Base-by-base conservation (phyloP, 2,888 invertebrate species). In the Drosophila kokeensis region DNA sequence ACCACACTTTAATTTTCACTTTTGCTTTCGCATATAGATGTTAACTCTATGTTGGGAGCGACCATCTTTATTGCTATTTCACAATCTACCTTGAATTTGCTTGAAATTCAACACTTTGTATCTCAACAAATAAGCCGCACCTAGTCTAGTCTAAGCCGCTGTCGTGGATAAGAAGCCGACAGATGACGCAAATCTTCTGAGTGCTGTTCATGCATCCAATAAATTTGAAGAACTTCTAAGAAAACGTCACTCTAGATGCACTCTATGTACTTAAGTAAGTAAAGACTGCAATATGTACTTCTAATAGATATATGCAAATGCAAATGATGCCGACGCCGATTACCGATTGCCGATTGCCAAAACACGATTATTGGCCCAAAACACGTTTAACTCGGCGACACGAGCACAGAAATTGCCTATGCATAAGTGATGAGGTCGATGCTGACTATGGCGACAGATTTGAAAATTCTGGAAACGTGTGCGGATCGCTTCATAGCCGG, bases 401-500 rank as follows among this genome's bases (percentile, higher is more conserved):
- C 49, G 68, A 66, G 45, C 65, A 63, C 49, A 70, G 55, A 81
- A 77, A 78, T 74, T 81, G 75, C 70, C 81, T 77, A 74, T 85
- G 86, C 76, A 85, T 88, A 76, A 69, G 52, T 68, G 70, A 79
- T 82, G 64, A 82, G 72, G 67, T 64, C 66, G 77, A 64, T 67
- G 75, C 77, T 72, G 73, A 73, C 69, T 65, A 63, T 50, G 68
- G 30, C 42, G 60, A 71, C 29, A 42, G 63, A 69, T 67, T 87
- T 85, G 73, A 79, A 79, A 80, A 88, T 85, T 82, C 82, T 85
- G 83, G 73, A 83, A 76, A 66, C 82, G 80, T 87, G 71, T 67
- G 70, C 48, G 24, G 50, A 36, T 58, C 54, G 32, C 65, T 64
- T 62, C 66, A 48, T 52, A 83, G 74, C 82, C 88, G 83, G 82